A percentile compares a stretch with the other conserved stretches of the same genome.
Conservation (phyloP, 2,888 invertebrate species). For the Diaprepes abbreviatus region DNA sequence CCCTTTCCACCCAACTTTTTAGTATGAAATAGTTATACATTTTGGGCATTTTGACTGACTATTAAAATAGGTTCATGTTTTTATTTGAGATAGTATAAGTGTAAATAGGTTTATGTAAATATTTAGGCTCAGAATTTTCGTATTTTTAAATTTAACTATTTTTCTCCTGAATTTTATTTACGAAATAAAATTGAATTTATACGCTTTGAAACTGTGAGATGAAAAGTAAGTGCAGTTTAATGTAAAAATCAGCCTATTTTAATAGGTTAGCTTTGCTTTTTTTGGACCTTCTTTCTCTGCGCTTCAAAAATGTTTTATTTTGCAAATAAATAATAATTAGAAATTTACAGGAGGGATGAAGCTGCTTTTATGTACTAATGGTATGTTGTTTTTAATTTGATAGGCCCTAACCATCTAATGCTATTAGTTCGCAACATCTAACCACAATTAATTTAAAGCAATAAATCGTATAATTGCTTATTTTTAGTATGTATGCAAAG, state of each 20-base stretch:
- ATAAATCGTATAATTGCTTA: neutral
- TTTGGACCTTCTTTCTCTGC: constrained; percentile 26
- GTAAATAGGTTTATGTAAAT: constrained; percentile 44
- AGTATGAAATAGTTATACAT: no score
- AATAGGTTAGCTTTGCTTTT: constrained; percentile 32
- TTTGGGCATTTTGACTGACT: no score
- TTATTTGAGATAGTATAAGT: constrained; percentile 34
- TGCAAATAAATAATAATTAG: constrained; percentile 21
- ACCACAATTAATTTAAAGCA: neutral
- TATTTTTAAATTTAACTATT: constrained; percentile 3
- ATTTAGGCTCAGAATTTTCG: constrained; percentile 20
- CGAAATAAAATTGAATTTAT: constrained; percentile 5
- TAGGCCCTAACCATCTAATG: constrained; percentile 19
- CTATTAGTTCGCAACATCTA: constrained; percentile 18
- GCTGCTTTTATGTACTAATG: constrained; percentile 34
- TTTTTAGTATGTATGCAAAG: constrained; percentile 58
- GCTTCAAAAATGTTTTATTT: constrained; percentile 30
- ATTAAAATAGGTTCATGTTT: constrained; percentile 23
- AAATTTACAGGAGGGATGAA: constrained; percentile 33
- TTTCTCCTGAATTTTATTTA: neutral
- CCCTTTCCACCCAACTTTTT: no score
- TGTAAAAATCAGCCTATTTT: constrained; percentile 23
- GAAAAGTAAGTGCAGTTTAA: constrained; percentile 38
- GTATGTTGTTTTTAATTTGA: constrained; percentile 34
- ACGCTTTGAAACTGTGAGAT: constrained; percentile 15